Evolutionary conservation across 2,888 invertebrate genomes (phyloP).

Genomic region (Thysanoteuthis rhombus): DNA sequence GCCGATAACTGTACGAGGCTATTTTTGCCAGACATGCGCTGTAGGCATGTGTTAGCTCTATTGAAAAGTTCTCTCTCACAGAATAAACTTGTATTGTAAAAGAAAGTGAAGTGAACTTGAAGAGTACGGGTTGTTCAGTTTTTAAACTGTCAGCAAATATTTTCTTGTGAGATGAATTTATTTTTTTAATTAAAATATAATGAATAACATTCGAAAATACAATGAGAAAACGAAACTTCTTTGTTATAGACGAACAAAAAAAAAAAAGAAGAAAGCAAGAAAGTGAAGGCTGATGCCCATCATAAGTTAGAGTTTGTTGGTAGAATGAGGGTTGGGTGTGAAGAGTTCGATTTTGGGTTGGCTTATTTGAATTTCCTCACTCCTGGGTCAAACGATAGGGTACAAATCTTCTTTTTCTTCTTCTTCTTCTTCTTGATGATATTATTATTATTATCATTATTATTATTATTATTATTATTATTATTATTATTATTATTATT

Average conservation of each 20-base stretch:
- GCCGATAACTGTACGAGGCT: background rate
- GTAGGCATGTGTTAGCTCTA: background rate
- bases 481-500: background rate
- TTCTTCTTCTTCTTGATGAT: background rate
- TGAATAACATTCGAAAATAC: background rate
- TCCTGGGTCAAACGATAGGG: background rate
- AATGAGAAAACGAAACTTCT: background rate
- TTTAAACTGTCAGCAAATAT: background rate
- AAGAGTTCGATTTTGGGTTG: background rate
- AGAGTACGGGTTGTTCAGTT: background rate
- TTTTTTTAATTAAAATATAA: background rate
- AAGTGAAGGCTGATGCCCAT: background rate
- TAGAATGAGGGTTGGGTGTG: background rate
- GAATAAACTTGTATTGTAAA: background rate
- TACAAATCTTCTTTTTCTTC: background rate
- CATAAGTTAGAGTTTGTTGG: background rate
- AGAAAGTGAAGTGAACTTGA: background rate
- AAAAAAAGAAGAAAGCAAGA: no score
- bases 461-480: background rate
- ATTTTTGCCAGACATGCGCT: background rate
- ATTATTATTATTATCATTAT: background rate
- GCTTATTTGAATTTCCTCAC: background rate
- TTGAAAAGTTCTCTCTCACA: background rate
- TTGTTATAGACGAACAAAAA: background rate
- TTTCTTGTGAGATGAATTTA: background rate